Evolutionary conservation across 2,113 vertebrate species (phyloP), one percentile per base, ranked within the genome.

Genomic region (Serinus canaria): DNA sequence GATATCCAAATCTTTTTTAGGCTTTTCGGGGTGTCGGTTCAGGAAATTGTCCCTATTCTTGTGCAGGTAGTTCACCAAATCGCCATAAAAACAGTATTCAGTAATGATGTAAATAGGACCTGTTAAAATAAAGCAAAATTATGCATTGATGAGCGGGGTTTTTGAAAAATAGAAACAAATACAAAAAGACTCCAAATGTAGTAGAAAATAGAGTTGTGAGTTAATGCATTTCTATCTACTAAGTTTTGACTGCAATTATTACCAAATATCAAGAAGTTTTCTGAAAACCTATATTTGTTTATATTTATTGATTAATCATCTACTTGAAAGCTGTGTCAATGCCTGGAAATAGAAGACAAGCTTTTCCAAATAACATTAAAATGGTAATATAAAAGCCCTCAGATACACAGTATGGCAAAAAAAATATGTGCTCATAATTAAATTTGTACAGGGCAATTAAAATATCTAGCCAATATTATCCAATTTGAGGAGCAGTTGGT

Each of bases 101-200:
- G 99, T 99, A 95, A 99, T 99, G 84, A 99, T 99, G 95, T 99
- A 99, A 97, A 99, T 99, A 50, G 99, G 99, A 60, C 99, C 99
- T 99, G 96, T 37, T 72, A 79, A 91, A 95, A 95, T 53, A 83
- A 84, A 77, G 33, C n/a, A 94, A 91, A 87, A 39, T 15, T 79
- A 74, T 44, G 3, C 17, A 63, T 15, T 68, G 11, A 39, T 84
- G 13, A 74, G 10, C 50, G 9, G 4, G 1, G 3, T 49, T 17
- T 62, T 87, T 30, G 15, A 59, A 66, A 81, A 35, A 17, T 24
- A 33, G 25, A 35, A 56, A 70, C 33, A 19, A 41, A 39, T n/a
- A 83, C 31, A 56, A 15, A 47, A 31, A 23, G 5, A 4, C 21
- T 78, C n/a, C 7, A 64, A 70, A 87, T n/a, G 28, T 11, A 69